Base-by-base conservation (phyloP, 2,888 invertebrate genomes). In the Spisula solida region DNA sequence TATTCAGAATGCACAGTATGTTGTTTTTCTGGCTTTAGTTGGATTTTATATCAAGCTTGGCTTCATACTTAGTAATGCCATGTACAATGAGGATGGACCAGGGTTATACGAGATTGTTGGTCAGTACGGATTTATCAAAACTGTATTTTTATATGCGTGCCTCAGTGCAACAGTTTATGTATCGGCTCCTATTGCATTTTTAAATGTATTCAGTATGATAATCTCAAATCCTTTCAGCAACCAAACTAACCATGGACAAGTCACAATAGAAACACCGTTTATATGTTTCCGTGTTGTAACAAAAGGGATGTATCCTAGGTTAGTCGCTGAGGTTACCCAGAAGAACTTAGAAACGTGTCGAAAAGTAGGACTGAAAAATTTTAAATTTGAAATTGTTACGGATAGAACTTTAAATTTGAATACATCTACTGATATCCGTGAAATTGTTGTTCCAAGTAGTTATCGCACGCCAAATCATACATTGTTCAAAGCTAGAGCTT, bases 331-430 rank as follows among this genome's bases (percentile, higher is more conserved):
- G 20, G 90, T 86, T 55, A 89, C 92, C 4, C 80, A 86, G 51
- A 55, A 80, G 16, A 91, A 91, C 51, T 47, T 87, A 20, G 82
- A 82, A 25, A 70, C 41, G 41, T 87, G 93, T 70, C 84, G 79
- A n/a, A 91, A 90, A 41, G 88, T 93, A 6, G 94, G 93, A 25
- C 85, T 94, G 48, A 92, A 91, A 18, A 93, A 93, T 79, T 94
- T 91, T 66, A 91, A 93, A 70, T 90, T 94, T 75, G 94, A 93
- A 85, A 90, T 94, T 34, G 55, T 55, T 20, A 55, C 55, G 16
- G 55, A 55, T 18, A 20, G 14, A 20, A 18, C 55, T 55, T 55
- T 55, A 18, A 55, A 55, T 55, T 18, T 55, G 55, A 55, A 55
- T 55, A 55, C 55, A 20, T 55, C 55, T 8, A 25, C 70, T 16